A percentile compares a stretch with the other conserved stretches of the same genome.
Conservation (phyloP, 2,797 vertebrate genomes). For the Danio tinwini region DNA sequence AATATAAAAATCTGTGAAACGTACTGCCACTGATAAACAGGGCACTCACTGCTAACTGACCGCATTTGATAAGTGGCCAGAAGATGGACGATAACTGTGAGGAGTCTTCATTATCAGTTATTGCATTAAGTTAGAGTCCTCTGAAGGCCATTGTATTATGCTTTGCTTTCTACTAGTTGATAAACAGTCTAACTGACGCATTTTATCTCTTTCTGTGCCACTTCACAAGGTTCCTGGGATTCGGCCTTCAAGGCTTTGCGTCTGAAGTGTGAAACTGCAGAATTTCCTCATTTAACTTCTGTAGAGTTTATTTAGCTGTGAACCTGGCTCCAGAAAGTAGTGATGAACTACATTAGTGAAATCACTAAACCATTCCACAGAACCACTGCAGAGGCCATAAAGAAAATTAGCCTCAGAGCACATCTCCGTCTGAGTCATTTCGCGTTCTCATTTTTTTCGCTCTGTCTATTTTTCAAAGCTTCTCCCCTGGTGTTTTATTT, state of each 20-base stretch:
- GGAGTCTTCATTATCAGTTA: constrained; percentile 40
- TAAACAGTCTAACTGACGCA: constrained; percentile 17
- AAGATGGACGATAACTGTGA: constrained; percentile 9
- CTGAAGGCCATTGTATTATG: constrained; percentile 26
- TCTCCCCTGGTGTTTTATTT: constrained; percentile 25
- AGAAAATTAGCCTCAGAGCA: constrained; percentile 46
- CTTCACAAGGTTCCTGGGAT: constrained; percentile 25
- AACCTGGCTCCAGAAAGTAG: constrained; percentile 29
- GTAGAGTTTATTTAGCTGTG: constrained; percentile 33
- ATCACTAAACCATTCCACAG: constrained; percentile 39
- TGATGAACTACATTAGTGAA: constrained; percentile 37
- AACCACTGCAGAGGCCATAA: constrained; percentile 56
- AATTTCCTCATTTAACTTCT: constrained; percentile 38
- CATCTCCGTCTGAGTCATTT: constrained; percentile 24
- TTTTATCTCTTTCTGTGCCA: constrained; percentile 21
- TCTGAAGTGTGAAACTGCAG: constrained; percentile 14
- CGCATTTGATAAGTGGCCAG: background rate
- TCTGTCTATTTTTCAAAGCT: background rate
- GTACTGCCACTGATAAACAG: constrained; percentile 2
- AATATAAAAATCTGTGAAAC: background rate
- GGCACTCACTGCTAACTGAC: constrained; percentile 13
- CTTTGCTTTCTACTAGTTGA: constrained; percentile 24
- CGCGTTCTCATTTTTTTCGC: background rate
- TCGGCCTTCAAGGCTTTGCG: constrained; percentile 1
- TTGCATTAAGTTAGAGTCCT: constrained; percentile 26